A percentile compares a stretch with the other conserved stretches of the same genome.
Conservation (phyloP, 2,888 invertebrate species). For the Silvanus unidentatus region DNA sequence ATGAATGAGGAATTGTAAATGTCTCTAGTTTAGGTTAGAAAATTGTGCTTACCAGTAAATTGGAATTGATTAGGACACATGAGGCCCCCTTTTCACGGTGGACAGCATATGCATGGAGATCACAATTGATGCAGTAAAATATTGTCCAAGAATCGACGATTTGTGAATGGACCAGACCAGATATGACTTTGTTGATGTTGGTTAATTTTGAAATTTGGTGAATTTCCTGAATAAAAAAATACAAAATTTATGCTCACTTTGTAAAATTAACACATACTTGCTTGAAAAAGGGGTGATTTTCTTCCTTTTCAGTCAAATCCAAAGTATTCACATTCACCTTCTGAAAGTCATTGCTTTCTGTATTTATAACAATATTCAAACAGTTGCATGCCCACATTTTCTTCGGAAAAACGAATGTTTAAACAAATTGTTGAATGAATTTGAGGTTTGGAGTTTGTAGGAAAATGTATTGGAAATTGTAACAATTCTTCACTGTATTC, state of each 20-base stretch:
- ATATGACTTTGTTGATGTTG: slow-evolving; percentile 53
- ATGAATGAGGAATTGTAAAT: no score
- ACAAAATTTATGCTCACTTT: not conserved
- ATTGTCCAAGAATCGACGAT: slow-evolving; percentile 57
- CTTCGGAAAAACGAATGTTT: not conserved
- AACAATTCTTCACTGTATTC: not conserved
- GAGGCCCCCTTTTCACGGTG: slow-evolving; percentile 52
- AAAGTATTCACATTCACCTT: slow-evolving; percentile 53
- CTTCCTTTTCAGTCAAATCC: slow-evolving; percentile 54
- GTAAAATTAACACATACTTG: slow-evolving; percentile 49
- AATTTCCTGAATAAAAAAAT: slow-evolving; percentile 45
- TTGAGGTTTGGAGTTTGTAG: no score
- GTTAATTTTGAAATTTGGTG: slow-evolving; percentile 49
- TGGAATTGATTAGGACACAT: slow-evolving; percentile 52
- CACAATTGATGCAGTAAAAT: slow-evolving; percentile 61
- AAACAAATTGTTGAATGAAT: slow-evolving; percentile 12
- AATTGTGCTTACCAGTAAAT: slow-evolving; percentile 58
- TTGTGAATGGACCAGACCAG: slow-evolving; percentile 52
- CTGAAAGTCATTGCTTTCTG: slow-evolving; percentile 53
- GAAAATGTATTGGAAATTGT: not conserved
- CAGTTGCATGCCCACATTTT: slow-evolving; percentile 69
- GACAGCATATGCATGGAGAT: slow-evolving; percentile 57
- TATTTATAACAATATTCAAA: slow-evolving; percentile 63
- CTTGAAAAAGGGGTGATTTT: slow-evolving; percentile 61
- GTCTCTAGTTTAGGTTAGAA: no score